phyloP scores from a whole-genome alignment of 2,888 invertebrate species.

The Tachystola acroxantha region DNA sequence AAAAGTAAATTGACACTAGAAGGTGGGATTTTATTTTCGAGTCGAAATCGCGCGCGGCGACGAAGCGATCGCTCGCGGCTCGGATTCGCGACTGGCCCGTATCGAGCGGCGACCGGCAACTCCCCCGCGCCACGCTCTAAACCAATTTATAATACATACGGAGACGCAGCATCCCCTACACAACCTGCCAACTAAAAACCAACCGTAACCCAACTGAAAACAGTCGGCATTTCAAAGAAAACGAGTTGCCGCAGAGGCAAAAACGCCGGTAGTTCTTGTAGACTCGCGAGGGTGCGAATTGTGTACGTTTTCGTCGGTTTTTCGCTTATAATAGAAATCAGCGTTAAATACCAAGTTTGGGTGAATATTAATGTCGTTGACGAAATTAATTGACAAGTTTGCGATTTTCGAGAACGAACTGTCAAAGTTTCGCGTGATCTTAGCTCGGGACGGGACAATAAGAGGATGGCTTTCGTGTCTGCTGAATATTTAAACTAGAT shows the following conservation, averaged over 20 bases:
- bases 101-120: conserved; percentile 63
- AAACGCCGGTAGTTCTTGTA: conserved; percentile 66
- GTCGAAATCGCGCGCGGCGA: conserved; percentile 15
- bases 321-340: conserved; percentile 58
- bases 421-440: conserved; percentile 4
- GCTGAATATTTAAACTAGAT: background rate
- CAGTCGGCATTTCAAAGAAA: conserved; percentile 23
- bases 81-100: conserved; percentile 62
- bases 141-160: conserved; percentile 79
- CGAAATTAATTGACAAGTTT: conserved; percentile 9
- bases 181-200: conserved; percentile 23
- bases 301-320: conserved; percentile 55
- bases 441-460: background rate
- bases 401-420: conserved; percentile 3
- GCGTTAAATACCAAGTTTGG: conserved; percentile 15
- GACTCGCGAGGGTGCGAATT: conserved; percentile 70
- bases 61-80: conserved; percentile 38
- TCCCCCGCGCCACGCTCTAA: conserved; percentile 70
- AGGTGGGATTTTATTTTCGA: conserved; percentile 37
- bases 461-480: background rate
- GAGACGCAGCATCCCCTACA: conserved; percentile 73
- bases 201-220: conserved; percentile 26
- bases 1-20: conserved; percentile 21
- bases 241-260: conserved; percentile 68
- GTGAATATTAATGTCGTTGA: conserved; percentile 13